Evolutionary conservation across 1,140 invertebrate species (phyloP).

Genomic region (Ceratina calcarata): DNA sequence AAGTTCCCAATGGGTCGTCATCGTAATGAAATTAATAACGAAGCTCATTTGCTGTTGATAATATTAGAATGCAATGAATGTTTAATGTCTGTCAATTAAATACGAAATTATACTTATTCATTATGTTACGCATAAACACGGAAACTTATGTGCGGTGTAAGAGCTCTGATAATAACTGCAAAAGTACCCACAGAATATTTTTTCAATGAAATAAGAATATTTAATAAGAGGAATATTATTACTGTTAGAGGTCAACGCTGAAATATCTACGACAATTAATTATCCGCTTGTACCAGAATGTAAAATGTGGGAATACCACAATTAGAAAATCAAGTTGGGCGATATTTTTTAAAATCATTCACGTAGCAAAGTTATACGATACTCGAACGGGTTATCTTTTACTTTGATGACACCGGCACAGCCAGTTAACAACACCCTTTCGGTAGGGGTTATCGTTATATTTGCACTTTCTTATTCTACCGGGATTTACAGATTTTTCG

Average conservation of each 20-base stretch:
- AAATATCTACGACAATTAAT: too few relatives aligned
- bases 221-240: not conserved
- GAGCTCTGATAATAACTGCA: not conserved
- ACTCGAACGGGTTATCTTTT: conserved; percentile 71
- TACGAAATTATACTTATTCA: not conserved
- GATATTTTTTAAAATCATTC: conserved; percentile 41
- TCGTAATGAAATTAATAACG: not conserved
- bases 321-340: not conserved
- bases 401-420: conserved; percentile 58
- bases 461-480: conserved; percentile 66
- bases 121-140: not conserved
- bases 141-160: not conserved
- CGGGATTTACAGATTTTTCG: conserved; percentile 62
- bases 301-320: too few relatives aligned
- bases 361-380: conserved; percentile 28
- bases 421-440: conserved; percentile 62
- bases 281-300: too few relatives aligned
- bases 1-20: conserved; percentile 4
- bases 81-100: not conserved
- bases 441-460: conserved; percentile 72
- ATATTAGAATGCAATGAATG: not conserved
- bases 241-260: not conserved
- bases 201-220: not conserved
- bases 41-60: too few relatives aligned
- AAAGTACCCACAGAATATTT: not conserved